Base-by-base conservation (phyloP, 2,888 invertebrate genomes). In the Pristionchus exspectatus region DNA sequence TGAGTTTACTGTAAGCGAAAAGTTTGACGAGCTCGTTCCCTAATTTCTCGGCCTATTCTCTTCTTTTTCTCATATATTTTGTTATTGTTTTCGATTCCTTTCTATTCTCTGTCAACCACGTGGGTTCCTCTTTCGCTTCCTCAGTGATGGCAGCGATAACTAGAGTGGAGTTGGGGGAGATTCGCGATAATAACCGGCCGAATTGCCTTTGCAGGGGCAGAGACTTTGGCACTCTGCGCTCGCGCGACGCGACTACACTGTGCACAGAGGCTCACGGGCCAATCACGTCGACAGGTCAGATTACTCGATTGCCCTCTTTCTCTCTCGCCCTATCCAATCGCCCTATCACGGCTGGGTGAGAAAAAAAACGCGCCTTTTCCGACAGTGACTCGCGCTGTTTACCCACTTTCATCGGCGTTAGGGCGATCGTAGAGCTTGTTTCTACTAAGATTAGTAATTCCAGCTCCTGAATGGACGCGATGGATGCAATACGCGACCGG, bases 221-320 rank as follows among this genome's bases (percentile, higher is more conserved):
- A 54, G 50, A 54, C 81, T 44, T 81, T 81, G 81, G 27, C 81
- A 16, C 74, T 74, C 74, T 33, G 74, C 21, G 38, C 30, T 27
- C 69, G 63, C 69, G 63, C 24, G n/a, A 63, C 72, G 72, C 12
- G 33, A 77, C 81, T 81, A 81, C 81, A 33, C 81, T 54, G 81
- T 44, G 77, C 33, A 77, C 33, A 7, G 69, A 50, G 44, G 77
- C n/a, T 3, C 72, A n/a, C 33, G 38, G 66, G 24, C 38, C 38
- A 38, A 50, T 81, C 81, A n/a, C 50, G n/a, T 81, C 50, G 50
- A 81, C 50, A 81, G 81, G 81, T 81, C 81, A 81, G 81, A 21
- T 50, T 44, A 30, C 30, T 14, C 72, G 10, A 14, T 38, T 44
- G 27, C n/a, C 44, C 38, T 50, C 18, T 74, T 81, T 50, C 33